Base-by-base conservation (phyloP, 2,888 invertebrate species). In the Smittia aterrima region DNA sequence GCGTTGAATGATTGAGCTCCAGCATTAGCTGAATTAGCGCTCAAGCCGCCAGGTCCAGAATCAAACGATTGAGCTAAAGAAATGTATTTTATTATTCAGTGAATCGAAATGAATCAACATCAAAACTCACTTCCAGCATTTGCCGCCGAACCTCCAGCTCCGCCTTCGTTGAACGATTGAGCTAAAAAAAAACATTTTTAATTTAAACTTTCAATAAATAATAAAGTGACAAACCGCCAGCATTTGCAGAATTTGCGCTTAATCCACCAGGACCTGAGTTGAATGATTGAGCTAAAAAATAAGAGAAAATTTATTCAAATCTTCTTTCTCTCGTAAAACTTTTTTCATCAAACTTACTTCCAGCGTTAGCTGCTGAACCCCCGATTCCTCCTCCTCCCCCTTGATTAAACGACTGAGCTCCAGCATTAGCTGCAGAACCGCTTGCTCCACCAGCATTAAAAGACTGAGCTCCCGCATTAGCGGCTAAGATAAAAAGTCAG, bases 381-480 rank as follows among this genome's bases (percentile, higher is more conserved):
- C 32, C 32, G 9, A 32, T 6, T 32, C 68, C 68, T 3, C 68
- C 68, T 13, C 58, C 58, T 7, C 58, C 20, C 3, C 58, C 58
- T 7, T 7, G 13, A 22, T 25, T 53, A 13, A 71, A 54, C 2
- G 54, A 27, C 20, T 71, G 72, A 18, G 72, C 3, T 13, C 38
- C 38, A 32, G 72, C 72, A 24, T 38, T 40, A n/a, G 72, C 72
- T 7, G 64, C 64, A 32, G 38, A 22, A 1, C 68, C 68, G n/a
- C 68, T 47, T 13, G 18, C 58, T 7, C 58, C 20, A 2, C 58
- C 58, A 1, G 20, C 20, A 22, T 25, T 53, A 13, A 71, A 54
- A 1, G 54, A 27, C 27, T 71, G 72, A 18, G 72, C 3, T 13
- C 38, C 38, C 9, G 72, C 72, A 40, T 38, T 40, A n/a, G 72